Conservation (phyloP, 2,888 invertebrate genomes). For the Drosophila infuscata region DNA sequence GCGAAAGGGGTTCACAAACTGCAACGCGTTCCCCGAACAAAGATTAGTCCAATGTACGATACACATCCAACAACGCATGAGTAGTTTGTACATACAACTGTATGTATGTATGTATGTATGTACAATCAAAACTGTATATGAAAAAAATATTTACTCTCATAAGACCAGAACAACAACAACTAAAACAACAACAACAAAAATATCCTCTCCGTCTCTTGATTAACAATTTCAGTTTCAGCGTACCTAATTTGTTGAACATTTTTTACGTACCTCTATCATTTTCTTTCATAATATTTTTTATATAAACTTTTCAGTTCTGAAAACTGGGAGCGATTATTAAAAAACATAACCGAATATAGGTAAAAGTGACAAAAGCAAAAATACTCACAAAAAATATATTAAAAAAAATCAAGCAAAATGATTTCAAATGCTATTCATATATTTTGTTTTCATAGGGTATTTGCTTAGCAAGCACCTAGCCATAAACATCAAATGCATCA, state of each 20-base stretch:
- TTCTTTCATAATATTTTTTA: slow-evolving; percentile 76
- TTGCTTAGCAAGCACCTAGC: slow-evolving; percentile 55
- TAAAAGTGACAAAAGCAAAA: slow-evolving; percentile 72
- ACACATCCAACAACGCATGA: slow-evolving; percentile 29
- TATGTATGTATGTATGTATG: slow-evolving; percentile 10
- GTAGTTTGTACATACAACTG: slow-evolving; percentile 47
- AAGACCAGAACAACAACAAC: slow-evolving; percentile 1
- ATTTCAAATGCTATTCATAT: slow-evolving; percentile 64
- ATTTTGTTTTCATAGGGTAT: slow-evolving; percentile 60
- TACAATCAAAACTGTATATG: slow-evolving; percentile 3
- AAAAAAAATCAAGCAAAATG: slow-evolving; percentile 49
- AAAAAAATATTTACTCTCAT: slow-evolving; percentile 17
- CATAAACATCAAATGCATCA: slow-evolving; percentile 47
- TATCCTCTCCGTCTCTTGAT: slow-evolving; percentile 49
- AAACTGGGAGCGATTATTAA: slow-evolving; percentile 86
- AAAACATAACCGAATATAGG: slow-evolving; percentile 86
- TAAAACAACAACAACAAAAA: background rate
- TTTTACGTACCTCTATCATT: slow-evolving; percentile 62
- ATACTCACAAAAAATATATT: slow-evolving; percentile 19
- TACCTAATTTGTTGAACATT: slow-evolving; percentile 59
- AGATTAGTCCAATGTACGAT: slow-evolving; percentile 30
- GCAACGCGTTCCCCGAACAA: background rate
- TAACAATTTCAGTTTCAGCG: slow-evolving; percentile 58
- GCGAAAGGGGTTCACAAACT: slow-evolving; percentile 18
- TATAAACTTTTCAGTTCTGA: slow-evolving; percentile 85